These are phyloP conservation scores for Caiman crocodilus DNA, from an alignment of 2,797 vertebrate species.

Conservation along the genomic window DNA sequence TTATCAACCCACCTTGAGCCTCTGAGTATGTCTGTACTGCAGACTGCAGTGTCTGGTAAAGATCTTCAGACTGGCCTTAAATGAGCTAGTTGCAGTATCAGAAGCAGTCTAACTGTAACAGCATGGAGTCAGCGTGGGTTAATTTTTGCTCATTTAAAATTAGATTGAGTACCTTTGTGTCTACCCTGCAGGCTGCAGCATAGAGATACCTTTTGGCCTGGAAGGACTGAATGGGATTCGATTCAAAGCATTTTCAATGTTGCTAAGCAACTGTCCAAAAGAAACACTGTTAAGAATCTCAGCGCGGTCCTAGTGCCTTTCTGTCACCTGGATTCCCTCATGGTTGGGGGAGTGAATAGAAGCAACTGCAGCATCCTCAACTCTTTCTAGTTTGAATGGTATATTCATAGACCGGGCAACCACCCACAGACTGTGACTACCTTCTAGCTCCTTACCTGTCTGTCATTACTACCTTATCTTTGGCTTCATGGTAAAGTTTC, in stretches of 20 bases:
- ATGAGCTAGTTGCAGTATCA: fast-evolving
- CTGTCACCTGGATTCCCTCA: background rate
- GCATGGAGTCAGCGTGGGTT: background rate
- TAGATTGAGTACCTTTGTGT: no score
- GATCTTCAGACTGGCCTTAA: background rate
- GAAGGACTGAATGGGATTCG: background rate
- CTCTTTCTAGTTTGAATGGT: background rate
- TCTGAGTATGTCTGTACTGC: background rate
- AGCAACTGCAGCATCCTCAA: background rate
- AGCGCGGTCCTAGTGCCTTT: background rate
- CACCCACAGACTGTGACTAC: background rate
- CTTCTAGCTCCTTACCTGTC: background rate
- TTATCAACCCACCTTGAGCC: background rate
- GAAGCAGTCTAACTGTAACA: background rate
- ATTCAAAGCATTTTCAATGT: background rate
- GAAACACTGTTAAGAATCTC: background rate
- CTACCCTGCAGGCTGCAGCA: no score
- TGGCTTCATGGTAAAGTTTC: background rate
- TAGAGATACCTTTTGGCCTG: background rate
- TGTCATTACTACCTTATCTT: background rate
- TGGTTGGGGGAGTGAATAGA: background rate
- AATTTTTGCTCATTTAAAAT: no score
- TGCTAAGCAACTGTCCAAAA: background rate
- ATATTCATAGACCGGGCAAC: background rate
- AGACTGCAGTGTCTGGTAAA: background rate